Conservation (phyloP, 1,140 invertebrate species). For the Pseudomyrmex flavicornis region DNA sequence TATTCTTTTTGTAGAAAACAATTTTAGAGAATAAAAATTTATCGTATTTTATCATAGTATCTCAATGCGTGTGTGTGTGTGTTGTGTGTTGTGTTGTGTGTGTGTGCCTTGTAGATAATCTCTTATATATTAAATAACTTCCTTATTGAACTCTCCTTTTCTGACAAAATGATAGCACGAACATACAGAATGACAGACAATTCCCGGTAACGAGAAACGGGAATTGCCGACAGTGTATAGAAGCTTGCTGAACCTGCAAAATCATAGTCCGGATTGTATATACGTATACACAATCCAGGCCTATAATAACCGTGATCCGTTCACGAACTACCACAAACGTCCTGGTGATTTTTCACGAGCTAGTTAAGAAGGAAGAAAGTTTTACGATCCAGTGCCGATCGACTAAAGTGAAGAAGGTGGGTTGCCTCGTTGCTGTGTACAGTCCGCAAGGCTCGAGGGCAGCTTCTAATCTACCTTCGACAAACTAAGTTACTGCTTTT, state of each 20-base stretch:
- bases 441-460: constrained; percentile 3
- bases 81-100: too few species aligned
- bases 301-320: constrained; percentile 1
- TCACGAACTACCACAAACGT: constrained; percentile 19
- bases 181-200: neutral
- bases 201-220: constrained; percentile 15
- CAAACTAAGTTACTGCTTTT: constrained; percentile 58
- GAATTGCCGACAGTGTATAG: neutral
- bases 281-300: constrained; percentile 16
- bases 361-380: constrained; percentile 28
- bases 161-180: neutral
- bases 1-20: too few species aligned
- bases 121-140: constrained; percentile 7
- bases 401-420: neutral
- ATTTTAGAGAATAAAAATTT: too few species aligned
- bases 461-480: constrained; percentile 58
- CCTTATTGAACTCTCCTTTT: neutral
- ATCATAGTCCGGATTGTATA: neutral
- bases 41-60: too few species aligned
- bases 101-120: too few species aligned
- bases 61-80: too few species aligned
- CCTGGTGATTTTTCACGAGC: constrained; percentile 23
- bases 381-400: constrained; percentile 36
- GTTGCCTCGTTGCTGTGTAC: neutral
- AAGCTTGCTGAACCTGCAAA: neutral